These are phyloP conservation scores for Arenicola marina DNA, from an alignment of 2,888 invertebrate genomes.

Conservation along the genomic window DNA sequence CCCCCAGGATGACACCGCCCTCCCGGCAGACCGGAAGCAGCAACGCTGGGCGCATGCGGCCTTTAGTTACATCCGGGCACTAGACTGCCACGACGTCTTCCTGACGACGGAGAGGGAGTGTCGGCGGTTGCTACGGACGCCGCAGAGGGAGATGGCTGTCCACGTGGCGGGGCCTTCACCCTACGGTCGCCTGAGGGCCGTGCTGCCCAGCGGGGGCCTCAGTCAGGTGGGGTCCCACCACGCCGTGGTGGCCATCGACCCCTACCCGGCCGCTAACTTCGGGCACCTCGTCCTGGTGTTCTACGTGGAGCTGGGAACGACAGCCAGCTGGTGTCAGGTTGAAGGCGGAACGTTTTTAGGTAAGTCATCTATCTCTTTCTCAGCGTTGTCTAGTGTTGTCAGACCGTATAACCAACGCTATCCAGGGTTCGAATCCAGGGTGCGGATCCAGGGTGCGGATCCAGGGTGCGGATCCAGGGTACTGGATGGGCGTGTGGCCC, in stretches of 20 bases:
- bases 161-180: slow-evolving; percentile 49
- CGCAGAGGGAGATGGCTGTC: slow-evolving; percentile 43
- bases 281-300: slow-evolving; percentile 65
- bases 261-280: slow-evolving; percentile 63
- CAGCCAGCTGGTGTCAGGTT: slow-evolving; percentile 48
- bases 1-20: not conserved
- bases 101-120: slow-evolving; percentile 56
- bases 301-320: slow-evolving; percentile 57
- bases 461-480: no score
- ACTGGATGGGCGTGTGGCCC: no score
- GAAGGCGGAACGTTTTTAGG: slow-evolving; percentile 59
- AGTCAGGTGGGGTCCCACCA: slow-evolving; percentile 56
- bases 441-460: no score
- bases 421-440: no score
- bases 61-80: slow-evolving; percentile 40
- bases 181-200: slow-evolving; percentile 46
- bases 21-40: slow-evolving; percentile 31
- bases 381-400: no score
- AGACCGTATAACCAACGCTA: no score
- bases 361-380: no score
- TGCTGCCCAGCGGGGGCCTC: slow-evolving; percentile 59
- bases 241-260: slow-evolving; percentile 63
- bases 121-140: slow-evolving; percentile 38
- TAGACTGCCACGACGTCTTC: slow-evolving; percentile 50
- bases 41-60: slow-evolving; percentile 53